Conservation (phyloP, 2,888 invertebrate species). For the Nemurella pictetii region DNA sequence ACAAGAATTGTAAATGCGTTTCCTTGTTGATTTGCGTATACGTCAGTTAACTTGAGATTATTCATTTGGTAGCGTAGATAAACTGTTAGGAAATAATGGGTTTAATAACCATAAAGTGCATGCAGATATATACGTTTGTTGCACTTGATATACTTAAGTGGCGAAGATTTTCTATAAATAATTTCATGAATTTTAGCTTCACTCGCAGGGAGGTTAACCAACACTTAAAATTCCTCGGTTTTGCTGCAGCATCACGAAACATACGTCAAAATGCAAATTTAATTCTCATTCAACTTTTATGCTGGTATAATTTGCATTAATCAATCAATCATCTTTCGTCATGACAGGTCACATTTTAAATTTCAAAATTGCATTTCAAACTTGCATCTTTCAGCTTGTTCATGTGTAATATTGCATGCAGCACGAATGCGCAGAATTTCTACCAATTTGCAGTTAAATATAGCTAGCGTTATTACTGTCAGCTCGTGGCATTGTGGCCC, state of each 20-base stretch:
- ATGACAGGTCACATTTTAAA: background rate
- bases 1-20: background rate
- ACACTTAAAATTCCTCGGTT: too few relatives aligned
- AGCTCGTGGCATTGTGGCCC: background rate
- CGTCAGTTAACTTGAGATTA: too few relatives aligned
- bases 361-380: background rate
- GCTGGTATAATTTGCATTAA: background rate
- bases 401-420: background rate
- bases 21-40: background rate
- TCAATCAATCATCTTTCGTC: background rate
- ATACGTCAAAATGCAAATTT: too few relatives aligned
- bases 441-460: background rate
- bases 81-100: too few relatives aligned
- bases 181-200: too few relatives aligned
- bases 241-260: too few relatives aligned
- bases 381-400: background rate
- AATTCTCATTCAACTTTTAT: too few relatives aligned
- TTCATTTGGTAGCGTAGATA: background rate
- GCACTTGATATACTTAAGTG: too few relatives aligned
- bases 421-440: background rate
- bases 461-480: background rate
- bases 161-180: too few relatives aligned
- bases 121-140: too few relatives aligned
- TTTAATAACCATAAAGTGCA: too few relatives aligned
- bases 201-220: too few relatives aligned